These are phyloP conservation scores for Nemotelus pantherinus DNA, from an alignment of 2,888 invertebrate species.

Conservation along the genomic window DNA sequence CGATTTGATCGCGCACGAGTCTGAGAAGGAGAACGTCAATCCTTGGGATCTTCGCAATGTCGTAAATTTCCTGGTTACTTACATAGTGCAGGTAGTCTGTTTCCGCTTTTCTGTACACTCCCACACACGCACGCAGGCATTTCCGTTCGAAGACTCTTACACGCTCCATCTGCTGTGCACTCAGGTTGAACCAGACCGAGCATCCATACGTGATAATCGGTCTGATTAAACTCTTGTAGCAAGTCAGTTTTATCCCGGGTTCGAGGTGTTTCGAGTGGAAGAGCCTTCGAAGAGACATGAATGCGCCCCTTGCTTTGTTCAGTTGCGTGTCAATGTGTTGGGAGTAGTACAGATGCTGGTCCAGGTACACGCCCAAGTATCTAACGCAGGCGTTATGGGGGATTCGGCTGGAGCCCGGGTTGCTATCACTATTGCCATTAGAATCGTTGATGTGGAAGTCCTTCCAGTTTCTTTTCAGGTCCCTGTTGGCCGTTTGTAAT, in stretches of 20 bases:
- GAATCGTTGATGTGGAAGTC: constrained; percentile 6
- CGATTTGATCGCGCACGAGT: constrained; percentile 15
- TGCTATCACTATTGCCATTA: background rate
- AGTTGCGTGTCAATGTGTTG: background rate
- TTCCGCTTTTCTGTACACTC: constrained; percentile 22
- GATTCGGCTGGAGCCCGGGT: background rate
- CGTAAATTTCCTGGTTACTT: constrained; percentile 8
- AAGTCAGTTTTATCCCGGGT: background rate
- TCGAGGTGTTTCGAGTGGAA: constrained; percentile 11
- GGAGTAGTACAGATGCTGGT: constrained; percentile 17
- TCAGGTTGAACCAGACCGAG: constrained; percentile 34
- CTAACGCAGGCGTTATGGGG: background rate
- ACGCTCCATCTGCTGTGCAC: constrained; percentile 23
- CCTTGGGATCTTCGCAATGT: constrained; percentile 4
- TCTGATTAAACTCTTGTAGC: constrained; percentile 15
- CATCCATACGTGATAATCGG: constrained; percentile 33
- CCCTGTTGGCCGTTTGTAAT: background rate
- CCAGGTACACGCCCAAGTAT: constrained; percentile 24
- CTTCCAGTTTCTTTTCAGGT: constrained; percentile 13
- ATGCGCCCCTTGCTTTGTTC: background rate
- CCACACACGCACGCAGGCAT: constrained; percentile 11
- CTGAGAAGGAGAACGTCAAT: background rate
- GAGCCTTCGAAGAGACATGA: constrained; percentile 5
- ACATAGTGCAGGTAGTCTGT: constrained; percentile 1
- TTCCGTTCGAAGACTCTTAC: constrained; percentile 27